A percentile compares a stretch with the other conserved stretches of the same genome.
These are phyloP conservation scores for Antigone vipio DNA, from an alignment of 2,113 vertebrate species.

Conservation along the genomic window DNA sequence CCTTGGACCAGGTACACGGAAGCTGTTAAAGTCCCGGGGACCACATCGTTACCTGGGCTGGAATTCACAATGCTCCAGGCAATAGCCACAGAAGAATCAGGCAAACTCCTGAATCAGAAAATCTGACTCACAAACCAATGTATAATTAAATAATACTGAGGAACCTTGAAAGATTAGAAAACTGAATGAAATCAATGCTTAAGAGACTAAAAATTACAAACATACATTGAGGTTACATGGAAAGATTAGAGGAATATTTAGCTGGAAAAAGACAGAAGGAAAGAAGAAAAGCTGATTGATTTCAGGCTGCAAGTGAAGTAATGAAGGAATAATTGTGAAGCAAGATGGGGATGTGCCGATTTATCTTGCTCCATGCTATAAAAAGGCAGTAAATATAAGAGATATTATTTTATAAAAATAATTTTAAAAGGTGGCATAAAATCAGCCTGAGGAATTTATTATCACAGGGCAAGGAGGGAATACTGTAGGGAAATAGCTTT, in stretches of 20 bases:
- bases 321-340: background rate
- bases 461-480: background rate
- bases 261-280: background rate
- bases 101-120: background rate
- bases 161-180: background rate
- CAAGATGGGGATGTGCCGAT: background rate
- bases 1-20: background rate
- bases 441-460: constrained; percentile 25
- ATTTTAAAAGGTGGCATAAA: constrained; percentile 14
- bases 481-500: background rate
- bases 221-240: background rate
- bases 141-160: background rate
- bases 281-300: constrained; percentile 18
- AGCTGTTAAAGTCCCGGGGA: background rate
- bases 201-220: background rate
- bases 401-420: background rate
- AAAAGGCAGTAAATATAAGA: background rate
- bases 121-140: background rate
- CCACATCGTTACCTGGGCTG: background rate
- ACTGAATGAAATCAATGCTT: background rate
- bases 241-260: constrained; percentile 14
- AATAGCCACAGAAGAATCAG: background rate
- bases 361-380: background rate
- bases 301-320: background rate
- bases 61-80: background rate